Base-by-base conservation (phyloP, 2,113 vertebrate genomes). In the Pimephales promelas region DNA sequence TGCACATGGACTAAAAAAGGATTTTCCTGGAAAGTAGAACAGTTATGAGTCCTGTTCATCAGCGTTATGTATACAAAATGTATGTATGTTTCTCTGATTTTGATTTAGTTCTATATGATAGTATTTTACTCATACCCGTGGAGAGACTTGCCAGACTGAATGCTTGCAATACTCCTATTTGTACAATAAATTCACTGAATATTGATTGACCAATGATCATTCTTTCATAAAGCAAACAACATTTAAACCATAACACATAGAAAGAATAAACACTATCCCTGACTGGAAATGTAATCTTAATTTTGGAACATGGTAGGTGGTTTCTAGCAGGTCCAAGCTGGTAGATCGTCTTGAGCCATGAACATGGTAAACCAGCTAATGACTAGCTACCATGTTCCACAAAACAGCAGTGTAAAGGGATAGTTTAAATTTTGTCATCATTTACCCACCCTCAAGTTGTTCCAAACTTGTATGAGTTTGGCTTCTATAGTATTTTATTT, bases 121-220 rank as follows among this genome's bases (percentile, higher is more conserved):
- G n/a, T 74, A 70, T 77, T 64, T 83, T 13, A 61, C 62, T 82
- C 86, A 91, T 79, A 83, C 52, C 26, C 85, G 74, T 47, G 73
- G 52, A 87, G 84, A 82, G 85, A 85, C 64, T 87, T 86, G 79
- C 77, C 89, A 70, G 86, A 88, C 70, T 79, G 28, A 72, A 87
- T 89, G 84, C 83, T 84, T 87, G 84, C 81, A 89, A 88, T 88
- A 82, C 86, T 83, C 79, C 84, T 83, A 87, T 93, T 92, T 92
- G 86, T 92, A 88, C 31, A 89, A 88, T 89, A 90, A 91, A 88
- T 64, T 62, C 57, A 83, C 83, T 82, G 57, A 52, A 36, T 80
- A 86, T 83, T 83, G 83, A 84, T 82, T 74, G 45, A 52, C 52
- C 47, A 28, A 28, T 74, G 14, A 74, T 49, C 14, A 18, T 74